These are phyloP conservation scores for Acanthornis magna DNA, from an alignment of 2,797 vertebrate genomes.

Conservation along the genomic window DNA sequence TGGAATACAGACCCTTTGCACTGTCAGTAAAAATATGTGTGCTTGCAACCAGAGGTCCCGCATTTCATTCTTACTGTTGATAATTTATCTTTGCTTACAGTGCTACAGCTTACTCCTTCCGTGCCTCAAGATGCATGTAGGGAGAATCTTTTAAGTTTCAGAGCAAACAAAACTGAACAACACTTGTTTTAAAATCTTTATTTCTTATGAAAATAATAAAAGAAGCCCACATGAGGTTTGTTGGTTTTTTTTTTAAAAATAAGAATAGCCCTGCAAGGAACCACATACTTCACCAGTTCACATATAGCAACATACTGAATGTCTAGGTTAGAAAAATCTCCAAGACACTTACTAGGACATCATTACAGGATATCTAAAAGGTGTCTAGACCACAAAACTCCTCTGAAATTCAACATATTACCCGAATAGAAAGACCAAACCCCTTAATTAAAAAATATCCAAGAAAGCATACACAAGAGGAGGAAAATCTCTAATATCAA, in stretches of 20 bases:
- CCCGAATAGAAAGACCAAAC: neutral
- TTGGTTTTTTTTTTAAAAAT: neutral
- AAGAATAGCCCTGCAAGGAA: neutral
- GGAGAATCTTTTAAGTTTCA: neutral
- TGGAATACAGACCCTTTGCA: neutral
- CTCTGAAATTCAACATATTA: neutral
- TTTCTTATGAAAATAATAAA: neutral
- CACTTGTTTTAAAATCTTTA: neutral
- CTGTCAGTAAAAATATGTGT: neutral
- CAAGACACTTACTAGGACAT: neutral
- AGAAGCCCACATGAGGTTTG: neutral
- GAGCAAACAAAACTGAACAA: neutral
- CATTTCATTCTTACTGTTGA: neutral
- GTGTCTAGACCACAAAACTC: neutral
- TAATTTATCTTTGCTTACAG: neutral
- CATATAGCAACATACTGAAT: neutral
- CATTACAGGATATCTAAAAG: neutral
- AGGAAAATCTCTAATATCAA: neutral
- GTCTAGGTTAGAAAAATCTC: neutral
- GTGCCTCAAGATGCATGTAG: neutral
- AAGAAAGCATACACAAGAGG: neutral
- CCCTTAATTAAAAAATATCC: neutral
- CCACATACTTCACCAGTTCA: neutral
- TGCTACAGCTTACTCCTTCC: neutral
- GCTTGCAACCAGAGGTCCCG: neutral